Evolutionary conservation across 2,888 invertebrate genomes (phyloP).

Genomic region (Chrysodeixis includens): DNA sequence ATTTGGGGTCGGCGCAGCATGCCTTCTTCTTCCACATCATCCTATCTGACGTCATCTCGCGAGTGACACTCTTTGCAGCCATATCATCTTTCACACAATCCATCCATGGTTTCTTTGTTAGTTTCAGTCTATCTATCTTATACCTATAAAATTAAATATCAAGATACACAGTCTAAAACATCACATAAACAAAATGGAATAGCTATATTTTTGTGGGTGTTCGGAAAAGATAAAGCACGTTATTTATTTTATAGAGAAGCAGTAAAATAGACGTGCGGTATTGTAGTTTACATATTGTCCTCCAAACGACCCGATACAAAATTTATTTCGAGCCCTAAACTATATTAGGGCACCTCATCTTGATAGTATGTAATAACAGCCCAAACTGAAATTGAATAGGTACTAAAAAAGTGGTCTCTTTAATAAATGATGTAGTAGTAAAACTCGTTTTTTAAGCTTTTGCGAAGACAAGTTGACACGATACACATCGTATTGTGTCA

Average conservation of each 20-base stretch:
- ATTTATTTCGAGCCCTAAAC: slow-evolving; percentile 51
- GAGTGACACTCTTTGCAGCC: too few relatives aligned
- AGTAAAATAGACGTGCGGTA: slow-evolving; percentile 66
- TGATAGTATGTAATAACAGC: slow-evolving; percentile 30
- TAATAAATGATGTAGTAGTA: slow-evolving; percentile 36
- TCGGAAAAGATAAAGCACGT: slow-evolving; percentile 63
- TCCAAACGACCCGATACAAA: slow-evolving; percentile 40
- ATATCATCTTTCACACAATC: too few relatives aligned
- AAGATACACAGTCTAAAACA: slow-evolving; percentile 11
- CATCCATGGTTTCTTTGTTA: too few relatives aligned
- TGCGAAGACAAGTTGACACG: too few relatives aligned
- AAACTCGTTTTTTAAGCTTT: background rate
- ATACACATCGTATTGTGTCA: too few relatives aligned
- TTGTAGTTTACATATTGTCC: slow-evolving; percentile 67
- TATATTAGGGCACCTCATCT: slow-evolving; percentile 46
- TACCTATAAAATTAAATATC: too few relatives aligned
- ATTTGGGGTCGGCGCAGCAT: too few relatives aligned
- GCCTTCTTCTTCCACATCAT: too few relatives aligned
- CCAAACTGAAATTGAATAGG: slow-evolving; percentile 52
- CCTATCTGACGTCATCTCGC: too few relatives aligned
- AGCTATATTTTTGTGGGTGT: slow-evolving; percentile 24
- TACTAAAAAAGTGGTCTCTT: slow-evolving; percentile 44
- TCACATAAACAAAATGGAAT: slow-evolving; percentile 34
- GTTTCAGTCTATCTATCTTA: too few relatives aligned
- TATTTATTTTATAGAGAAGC: slow-evolving; percentile 74